Evolutionary conservation across 2,797 vertebrate genomes (phyloP).

Genomic region (Gymnoscopelus braueri): DNA sequence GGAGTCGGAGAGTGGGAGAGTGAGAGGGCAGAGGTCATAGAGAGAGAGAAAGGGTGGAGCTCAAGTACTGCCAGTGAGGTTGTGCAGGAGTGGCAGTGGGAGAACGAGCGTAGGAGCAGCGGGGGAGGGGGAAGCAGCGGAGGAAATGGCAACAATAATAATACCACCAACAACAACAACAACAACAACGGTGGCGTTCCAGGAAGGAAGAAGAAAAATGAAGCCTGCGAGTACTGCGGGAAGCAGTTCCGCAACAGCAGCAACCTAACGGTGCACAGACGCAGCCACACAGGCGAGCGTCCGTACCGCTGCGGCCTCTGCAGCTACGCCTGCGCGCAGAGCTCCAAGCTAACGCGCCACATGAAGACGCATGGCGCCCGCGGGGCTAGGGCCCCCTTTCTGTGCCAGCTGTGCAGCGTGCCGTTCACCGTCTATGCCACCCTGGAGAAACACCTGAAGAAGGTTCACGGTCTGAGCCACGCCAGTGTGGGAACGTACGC

Average conservation of each 20-base stretch:
- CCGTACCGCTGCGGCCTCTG: conserved; percentile 88
- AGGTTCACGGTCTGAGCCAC: conserved; percentile 81
- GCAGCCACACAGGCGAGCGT: conserved; percentile 89
- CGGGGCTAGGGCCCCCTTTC: conserved; percentile 69
- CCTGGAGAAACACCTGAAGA: conserved; percentile 86
- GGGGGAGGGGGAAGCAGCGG: conserved; percentile 19
- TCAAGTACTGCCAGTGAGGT: conserved; percentile 58
- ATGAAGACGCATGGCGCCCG: conserved; percentile 87
- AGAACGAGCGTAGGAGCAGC: conserved; percentile 63
- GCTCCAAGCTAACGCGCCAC: conserved; percentile 88
- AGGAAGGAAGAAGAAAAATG: conserved; percentile 78
- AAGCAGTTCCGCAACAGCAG: conserved; percentile 86
- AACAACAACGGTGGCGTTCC: neutral
- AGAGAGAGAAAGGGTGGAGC: conserved; percentile 68
- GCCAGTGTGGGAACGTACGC: conserved; percentile 75
- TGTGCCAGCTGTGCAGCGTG: conserved; percentile 76
- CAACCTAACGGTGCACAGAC: conserved; percentile 81
- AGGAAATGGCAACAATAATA: conserved; percentile 3
- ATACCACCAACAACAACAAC: neutral
- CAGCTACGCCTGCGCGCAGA: conserved; percentile 89
- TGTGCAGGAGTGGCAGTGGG: conserved; percentile 79
- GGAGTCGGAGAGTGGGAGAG: conserved; percentile 66
- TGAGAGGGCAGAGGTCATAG: conserved; percentile 57
- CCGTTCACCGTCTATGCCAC: conserved; percentile 86
- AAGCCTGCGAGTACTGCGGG: conserved; percentile 81